Conservation (phyloP, 2,797 vertebrate species). For the Lagorchestes hirsutus region DNA sequence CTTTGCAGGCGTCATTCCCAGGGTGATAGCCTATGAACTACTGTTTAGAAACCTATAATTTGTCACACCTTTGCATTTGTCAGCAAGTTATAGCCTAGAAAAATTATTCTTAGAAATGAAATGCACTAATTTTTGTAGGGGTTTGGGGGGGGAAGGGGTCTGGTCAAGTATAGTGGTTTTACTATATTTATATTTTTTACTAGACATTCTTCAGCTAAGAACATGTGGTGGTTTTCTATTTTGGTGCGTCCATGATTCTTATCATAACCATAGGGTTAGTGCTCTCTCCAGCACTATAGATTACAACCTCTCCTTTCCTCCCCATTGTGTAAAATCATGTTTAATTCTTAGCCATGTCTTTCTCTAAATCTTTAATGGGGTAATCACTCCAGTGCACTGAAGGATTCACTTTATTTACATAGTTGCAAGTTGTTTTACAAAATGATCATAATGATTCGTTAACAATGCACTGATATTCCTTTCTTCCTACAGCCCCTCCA, state of each 20-base stretch:
- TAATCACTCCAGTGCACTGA: not conserved
- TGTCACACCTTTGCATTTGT: slow-evolving; percentile 52
- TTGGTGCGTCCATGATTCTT: not conserved
- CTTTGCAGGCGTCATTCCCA: slow-evolving; percentile 23
- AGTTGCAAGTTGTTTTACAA: too few relatives aligned
- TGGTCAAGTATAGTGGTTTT: slow-evolving; percentile 27
- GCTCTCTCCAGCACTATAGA: not conserved
- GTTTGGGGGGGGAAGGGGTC: slow-evolving; percentile 25
- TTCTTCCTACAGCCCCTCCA: not conserved
- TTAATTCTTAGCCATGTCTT: not conserved
- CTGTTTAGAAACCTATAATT: slow-evolving; percentile 24
- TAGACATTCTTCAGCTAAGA: slow-evolving; percentile 21
- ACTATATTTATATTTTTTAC: slow-evolving; percentile 2
- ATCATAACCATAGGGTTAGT: not conserved
- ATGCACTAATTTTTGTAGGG: slow-evolving; percentile 56
- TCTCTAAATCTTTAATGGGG: not conserved
- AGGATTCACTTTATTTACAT: not conserved
- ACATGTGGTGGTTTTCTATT: not conserved
- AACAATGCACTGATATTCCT: not conserved
- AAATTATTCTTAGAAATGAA: slow-evolving; percentile 35
- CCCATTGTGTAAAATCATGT: slow-evolving; percentile 1
- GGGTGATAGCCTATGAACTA: slow-evolving; percentile 29
- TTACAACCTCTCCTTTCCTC: not conserved
- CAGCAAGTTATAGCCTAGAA: slow-evolving; percentile 27
- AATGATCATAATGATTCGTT: not conserved